phyloP scores from a whole-genome alignment of 1,140 invertebrate genomes.

The Cephus cinctus region DNA sequence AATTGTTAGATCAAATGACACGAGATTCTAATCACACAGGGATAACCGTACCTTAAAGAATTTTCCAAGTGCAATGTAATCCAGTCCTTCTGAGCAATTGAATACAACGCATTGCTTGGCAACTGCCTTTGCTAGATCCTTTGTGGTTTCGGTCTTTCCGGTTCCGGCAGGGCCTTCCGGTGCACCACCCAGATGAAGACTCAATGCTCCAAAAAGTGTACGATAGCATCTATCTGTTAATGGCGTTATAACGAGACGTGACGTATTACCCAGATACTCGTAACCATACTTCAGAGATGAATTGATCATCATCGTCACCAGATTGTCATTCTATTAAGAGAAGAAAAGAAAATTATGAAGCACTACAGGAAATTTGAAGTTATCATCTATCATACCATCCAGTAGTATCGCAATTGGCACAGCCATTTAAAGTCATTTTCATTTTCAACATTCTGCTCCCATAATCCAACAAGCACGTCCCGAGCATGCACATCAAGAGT shows the following conservation, averaged over 20 bases:
- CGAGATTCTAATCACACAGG: slow-evolving; percentile 39
- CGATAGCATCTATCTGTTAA: slow-evolving; percentile 87
- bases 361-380: background rate
- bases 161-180: slow-evolving; percentile 94
- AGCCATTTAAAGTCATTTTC: slow-evolving; percentile 91
- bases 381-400: slow-evolving; percentile 69
- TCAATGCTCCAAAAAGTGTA: slow-evolving; percentile 87
- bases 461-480: slow-evolving; percentile 77
- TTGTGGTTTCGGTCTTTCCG: slow-evolving; percentile 95
- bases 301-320: slow-evolving; percentile 89
- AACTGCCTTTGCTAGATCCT: slow-evolving; percentile 94
- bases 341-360: slow-evolving; percentile 1
- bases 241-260: slow-evolving; percentile 84
- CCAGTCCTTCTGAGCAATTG: slow-evolving; percentile 91
- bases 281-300: slow-evolving; percentile 88
- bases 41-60: slow-evolving; percentile 92
- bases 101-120: slow-evolving; percentile 97
- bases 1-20: background rate
- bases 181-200: slow-evolving; percentile 81
- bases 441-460: slow-evolving; percentile 65
- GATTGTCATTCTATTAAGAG: slow-evolving; percentile 59
- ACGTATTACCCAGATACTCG: slow-evolving; percentile 90
- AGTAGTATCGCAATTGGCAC: slow-evolving; percentile 91
- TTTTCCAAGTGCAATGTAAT: slow-evolving; percentile 92
- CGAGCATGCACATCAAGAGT: slow-evolving; percentile 91